Evolutionary conservation across 1,140 invertebrate species (phyloP).

Genomic region (Drosophila quadrilineata): DNA sequence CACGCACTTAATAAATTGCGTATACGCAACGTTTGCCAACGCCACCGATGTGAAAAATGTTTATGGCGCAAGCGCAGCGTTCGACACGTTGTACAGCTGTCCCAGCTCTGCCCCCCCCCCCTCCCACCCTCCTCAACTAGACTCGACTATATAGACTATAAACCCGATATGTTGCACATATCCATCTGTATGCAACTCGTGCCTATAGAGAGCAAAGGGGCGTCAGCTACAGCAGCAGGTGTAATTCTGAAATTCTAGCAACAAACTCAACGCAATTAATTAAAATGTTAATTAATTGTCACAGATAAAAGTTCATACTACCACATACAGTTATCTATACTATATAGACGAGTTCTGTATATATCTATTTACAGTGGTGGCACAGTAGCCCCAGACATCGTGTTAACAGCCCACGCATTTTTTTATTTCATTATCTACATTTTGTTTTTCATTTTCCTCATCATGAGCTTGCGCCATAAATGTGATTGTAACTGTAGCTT

Average conservation of each 20-base stretch:
- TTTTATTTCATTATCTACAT: constrained; percentile 21
- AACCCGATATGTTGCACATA: no score
- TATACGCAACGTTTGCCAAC: constrained; percentile 68
- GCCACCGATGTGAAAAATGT: constrained; percentile 57
- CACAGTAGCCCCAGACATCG: constrained; percentile 50
- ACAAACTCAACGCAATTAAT: constrained; percentile 75
- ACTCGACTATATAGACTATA: no score
- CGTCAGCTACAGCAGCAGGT: background rate
- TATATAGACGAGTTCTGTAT: no score
- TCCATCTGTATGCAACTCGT: background rate
- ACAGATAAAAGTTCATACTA: constrained; percentile 69
- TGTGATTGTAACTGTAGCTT: no score
- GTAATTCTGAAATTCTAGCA: constrained; percentile 71
- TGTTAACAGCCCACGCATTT: constrained; percentile 51
- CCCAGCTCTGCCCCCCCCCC: no score
- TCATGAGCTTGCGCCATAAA: constrained; percentile 48
- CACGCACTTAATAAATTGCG: constrained; percentile 75
- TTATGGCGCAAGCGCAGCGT: constrained; percentile 74
- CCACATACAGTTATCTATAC: background rate
- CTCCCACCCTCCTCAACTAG: no score
- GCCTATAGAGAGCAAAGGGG: background rate
- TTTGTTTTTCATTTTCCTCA: background rate
- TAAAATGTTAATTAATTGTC: constrained; percentile 79
- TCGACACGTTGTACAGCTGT: constrained; percentile 60
- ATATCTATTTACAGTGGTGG: background rate